Evolutionary conservation across 1,140 invertebrate genomes (phyloP).

Genomic region (Pseudachorutes palmiensis): DNA sequence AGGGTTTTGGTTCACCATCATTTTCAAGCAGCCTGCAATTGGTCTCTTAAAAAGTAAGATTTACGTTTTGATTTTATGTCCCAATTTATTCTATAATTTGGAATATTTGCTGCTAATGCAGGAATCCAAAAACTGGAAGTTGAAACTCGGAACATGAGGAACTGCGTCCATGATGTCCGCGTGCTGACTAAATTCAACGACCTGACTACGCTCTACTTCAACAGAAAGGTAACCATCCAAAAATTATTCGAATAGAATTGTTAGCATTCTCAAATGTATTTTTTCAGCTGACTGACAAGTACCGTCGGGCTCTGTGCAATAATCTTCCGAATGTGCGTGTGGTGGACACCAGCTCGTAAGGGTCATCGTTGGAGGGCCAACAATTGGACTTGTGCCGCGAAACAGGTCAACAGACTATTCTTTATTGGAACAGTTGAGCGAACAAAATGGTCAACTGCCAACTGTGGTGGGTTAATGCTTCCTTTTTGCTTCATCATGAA

Average conservation of each 20-base stretch:
- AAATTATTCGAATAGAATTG: background rate
- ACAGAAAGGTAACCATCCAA: conserved; percentile 9
- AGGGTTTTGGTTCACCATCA: background rate
- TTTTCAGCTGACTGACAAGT: background rate
- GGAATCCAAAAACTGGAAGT: conserved; percentile 5
- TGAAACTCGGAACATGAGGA: conserved; percentile 8
- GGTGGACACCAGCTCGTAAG: background rate
- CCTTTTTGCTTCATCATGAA: too few relatives aligned
- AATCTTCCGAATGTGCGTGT: background rate
- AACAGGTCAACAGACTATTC: too few relatives aligned
- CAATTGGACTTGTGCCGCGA: too few relatives aligned
- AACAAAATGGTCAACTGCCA: too few relatives aligned
- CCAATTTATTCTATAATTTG: background rate
- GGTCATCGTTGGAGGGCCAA: too few relatives aligned
- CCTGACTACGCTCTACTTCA: background rate
- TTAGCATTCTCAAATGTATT: background rate
- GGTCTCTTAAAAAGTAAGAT: conserved; percentile 1
- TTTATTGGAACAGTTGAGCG: too few relatives aligned
- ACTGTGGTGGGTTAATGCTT: too few relatives aligned
- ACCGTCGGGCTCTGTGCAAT: background rate
- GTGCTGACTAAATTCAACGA: background rate
- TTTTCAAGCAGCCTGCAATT: background rate
- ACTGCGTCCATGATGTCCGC: background rate
- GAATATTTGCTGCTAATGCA: background rate
- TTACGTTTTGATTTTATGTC: too few relatives aligned